Base-by-base conservation (phyloP, 2,888 invertebrate species). In the Archaeoteleia sp. region DNA sequence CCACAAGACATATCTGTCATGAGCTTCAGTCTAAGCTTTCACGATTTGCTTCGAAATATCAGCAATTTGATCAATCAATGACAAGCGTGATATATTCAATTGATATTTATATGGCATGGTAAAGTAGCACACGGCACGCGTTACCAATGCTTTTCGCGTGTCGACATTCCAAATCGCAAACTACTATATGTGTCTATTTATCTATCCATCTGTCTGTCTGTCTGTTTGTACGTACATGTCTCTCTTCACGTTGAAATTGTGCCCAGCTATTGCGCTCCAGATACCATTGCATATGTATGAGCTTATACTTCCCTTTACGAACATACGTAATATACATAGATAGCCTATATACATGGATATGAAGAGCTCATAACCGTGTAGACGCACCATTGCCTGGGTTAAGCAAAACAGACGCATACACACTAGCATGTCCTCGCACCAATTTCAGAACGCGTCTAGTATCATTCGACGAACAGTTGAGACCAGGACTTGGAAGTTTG, bases 221-320 rank as follows among this genome's bases (percentile, higher is more conserved):
- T 46, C 55, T 48, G 68, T 62, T 12, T 30, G 43, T 55, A 27
- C 23, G 63, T 53, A 45, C 60, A 60, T 55, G 63, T 68, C 60
- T 60, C 68, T 68, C 68, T 58, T 15, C 43, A 53, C 48, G 53
- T 63, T 63, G 67, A 68, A 68, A 63, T 58, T 54, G 43, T 68
- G 67, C 53, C 54, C 57, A 48, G 62, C 66, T 66, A 70, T 70
- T 70, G 70, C 63, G 62, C 49, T 63, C 62, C 60, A 67, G 57
- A 63, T 63, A 67, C 45, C 62, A 62, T 63, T 70, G 66, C 66
- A 70, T 70, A 70, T 70, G 66, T 60, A 70, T 70, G 70, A 63
- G 66, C 63, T 46, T 63, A 63, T 63, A 63, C 53, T 54, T 53
- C 55, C 53, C 48, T 62, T 62, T 69, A 63, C 58, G 58, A 68